A percentile compares a stretch with the other conserved stretches of the same genome.
These are phyloP conservation scores for Smittia sp. DNA, from an alignment of 2,888 invertebrate species.

Conservation along the genomic window DNA sequence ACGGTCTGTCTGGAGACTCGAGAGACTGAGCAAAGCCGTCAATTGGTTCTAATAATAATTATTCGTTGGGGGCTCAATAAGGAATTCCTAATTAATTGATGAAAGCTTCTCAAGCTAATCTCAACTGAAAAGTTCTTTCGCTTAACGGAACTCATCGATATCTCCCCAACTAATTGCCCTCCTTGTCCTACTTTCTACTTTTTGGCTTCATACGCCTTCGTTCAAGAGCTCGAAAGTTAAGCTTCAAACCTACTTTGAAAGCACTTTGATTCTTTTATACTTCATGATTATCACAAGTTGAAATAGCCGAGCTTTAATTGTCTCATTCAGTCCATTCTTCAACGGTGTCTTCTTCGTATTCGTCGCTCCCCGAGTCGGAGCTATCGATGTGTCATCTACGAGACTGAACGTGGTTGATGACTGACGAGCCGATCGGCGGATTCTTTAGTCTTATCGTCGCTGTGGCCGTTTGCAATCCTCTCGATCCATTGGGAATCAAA, in stretches of 20 bases:
- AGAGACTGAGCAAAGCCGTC: background rate
- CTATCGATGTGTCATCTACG: conserved; percentile 53
- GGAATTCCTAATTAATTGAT: too few species aligned
- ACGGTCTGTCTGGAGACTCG: background rate
- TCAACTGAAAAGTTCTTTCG: too few species aligned
- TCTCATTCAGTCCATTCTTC: conserved; percentile 47
- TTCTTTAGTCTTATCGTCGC: conserved; percentile 50
- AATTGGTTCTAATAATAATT: background rate
- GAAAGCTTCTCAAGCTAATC: too few species aligned
- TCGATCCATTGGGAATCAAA: background rate
- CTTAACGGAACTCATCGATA: too few species aligned
- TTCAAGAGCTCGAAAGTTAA: background rate
- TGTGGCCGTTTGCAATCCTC: conserved; percentile 42
- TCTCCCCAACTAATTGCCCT: too few species aligned
- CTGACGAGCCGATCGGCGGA: conserved; percentile 47
- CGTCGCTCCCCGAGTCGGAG: conserved; percentile 50
- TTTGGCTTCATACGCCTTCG: background rate
- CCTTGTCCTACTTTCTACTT: too few species aligned
- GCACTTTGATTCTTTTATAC: conserved; percentile 6
- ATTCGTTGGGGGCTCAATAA: too few species aligned
- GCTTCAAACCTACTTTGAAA: background rate
- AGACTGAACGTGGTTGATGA: conserved; percentile 2
- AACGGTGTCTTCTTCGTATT: conserved; percentile 48
- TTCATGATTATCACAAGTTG: background rate
- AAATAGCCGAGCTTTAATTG: background rate